Base-by-base conservation (phyloP, 1,140 invertebrate genomes). In the Dreissena rostriformis region DNA sequence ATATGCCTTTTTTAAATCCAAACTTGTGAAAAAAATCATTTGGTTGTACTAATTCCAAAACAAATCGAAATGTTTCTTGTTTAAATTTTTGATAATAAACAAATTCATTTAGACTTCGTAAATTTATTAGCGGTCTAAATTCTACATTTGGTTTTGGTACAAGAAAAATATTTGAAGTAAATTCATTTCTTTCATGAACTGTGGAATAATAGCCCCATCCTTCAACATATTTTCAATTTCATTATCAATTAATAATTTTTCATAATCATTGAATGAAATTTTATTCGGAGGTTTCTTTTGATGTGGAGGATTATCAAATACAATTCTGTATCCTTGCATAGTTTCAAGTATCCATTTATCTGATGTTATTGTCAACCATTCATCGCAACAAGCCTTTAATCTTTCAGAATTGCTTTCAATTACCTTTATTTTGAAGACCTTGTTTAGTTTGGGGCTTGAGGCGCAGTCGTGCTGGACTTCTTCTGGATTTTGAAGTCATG, bases 31-130 rank as follows among this genome's bases (percentile, higher is more conserved):
- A 57, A 26, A 57, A 86, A 57, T 76, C 63, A 67, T 76, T 66
- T 53, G 22, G 66, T 39, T 74, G 55, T 19, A 87, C 76, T 8
- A 80, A 19, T 0, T 63, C 52, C 1, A 85, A 24, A 22, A 74
- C 80, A 74, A 71, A 80, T n/a, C 55, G 57, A 29, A 87, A 79
- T 0, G 78, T 85, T 51, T 87, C 86, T 70, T 68, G 70, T 77
- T 87, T 86, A 28, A 87, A 88, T 70, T 87, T 79, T 61, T 78
- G 57, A 76, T 87, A 85, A 29, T 70, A 19, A 17, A 87, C 81
- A 81, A 83, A 85, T 39, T 71, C 53, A 73, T 87, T 87, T 22
- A 82, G n/a, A 85, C 26, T 65, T 74, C 67, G 28, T 65, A 71
- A n/a, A 80, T 39, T 65, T 55, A 80, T 65, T 76, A 39, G 51